These are phyloP conservation scores for Engystomops pustulosus DNA, from an alignment of 2,113 vertebrate species.

Conservation along the genomic window DNA sequence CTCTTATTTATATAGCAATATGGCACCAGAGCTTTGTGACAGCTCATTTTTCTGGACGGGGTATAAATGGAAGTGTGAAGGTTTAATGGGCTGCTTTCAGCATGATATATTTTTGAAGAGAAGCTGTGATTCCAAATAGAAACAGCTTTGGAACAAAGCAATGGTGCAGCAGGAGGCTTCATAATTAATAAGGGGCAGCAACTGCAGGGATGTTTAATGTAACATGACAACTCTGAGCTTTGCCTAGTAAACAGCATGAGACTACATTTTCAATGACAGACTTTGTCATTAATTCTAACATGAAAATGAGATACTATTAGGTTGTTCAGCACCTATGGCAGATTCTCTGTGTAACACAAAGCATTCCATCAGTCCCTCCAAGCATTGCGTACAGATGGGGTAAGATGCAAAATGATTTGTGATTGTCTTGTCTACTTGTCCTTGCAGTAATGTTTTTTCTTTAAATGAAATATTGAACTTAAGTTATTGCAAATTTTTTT, in stretches of 20 bases:
- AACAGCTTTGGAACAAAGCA: constrained; percentile 60
- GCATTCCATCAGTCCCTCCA: constrained; percentile 42
- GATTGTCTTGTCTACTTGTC: constrained; percentile 30
- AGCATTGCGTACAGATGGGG: constrained; percentile 46
- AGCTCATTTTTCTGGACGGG: constrained; percentile 49
- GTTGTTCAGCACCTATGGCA: constrained; percentile 61
- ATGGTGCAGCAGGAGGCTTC: constrained; percentile 63
- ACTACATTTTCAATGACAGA: constrained; percentile 64
- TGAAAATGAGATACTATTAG: constrained; percentile 65
- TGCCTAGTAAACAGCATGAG: constrained; percentile 63
- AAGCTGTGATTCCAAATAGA: constrained; percentile 63
- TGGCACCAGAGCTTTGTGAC: constrained; percentile 19
- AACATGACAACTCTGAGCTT: constrained; percentile 65
- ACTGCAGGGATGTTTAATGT: constrained; percentile 66
- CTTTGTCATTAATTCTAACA: constrained; percentile 60
- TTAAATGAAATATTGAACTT: constrained; percentile 17
- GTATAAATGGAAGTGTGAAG: constrained; percentile 63
- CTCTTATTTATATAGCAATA: constrained; percentile 29
- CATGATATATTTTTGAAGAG: constrained; percentile 62
- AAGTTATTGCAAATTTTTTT: neutral
- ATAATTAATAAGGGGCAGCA: constrained; percentile 69
- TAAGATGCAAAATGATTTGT: constrained; percentile 31
- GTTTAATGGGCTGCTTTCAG: constrained; percentile 72
- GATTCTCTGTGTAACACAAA: constrained; percentile 30
- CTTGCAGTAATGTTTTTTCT: constrained; percentile 27